Base-by-base conservation (phyloP, 2,888 invertebrate species). In the Mellilla xanthometata region DNA sequence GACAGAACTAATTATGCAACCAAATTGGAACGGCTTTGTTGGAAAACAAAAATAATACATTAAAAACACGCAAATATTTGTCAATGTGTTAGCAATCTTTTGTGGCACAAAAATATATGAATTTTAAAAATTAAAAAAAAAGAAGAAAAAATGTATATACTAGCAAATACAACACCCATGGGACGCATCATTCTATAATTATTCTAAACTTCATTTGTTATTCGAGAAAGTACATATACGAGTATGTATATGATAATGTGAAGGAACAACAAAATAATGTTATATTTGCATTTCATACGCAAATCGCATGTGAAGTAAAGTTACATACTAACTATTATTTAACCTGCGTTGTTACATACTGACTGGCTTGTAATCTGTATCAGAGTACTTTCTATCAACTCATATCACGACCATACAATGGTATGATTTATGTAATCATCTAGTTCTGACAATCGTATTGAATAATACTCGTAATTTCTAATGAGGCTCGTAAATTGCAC, bases 361-460 rank as follows among this genome's bases (percentile, higher is more conserved):
- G 12, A 12, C 33, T 36, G 3, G n/a, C 12, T n/a, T 4, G 2
- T 22, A 28, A 12, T n/a, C 27, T 36, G 24, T 10, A 27, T 12
- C 59, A 49, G 35, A 52, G 55, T 49, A 35, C 76, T 73, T 75
- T 76, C 73, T 72, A n/a, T n/a, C n/a, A n/a, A 72, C 49, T 58
- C 43, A 51, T 62, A 60, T 51, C 61, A 61, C 59, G 65, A 67
- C 60, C 51, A 56, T 57, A 40, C 40, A 46, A 46, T 63, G 59
- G 58, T 62, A 63, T 58, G 50, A 56, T 65, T 78, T 78, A 75
- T 66, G 62, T 75, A 76, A 75, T 56, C 43, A 45, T 58, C 61
- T 44, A 54, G 24, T 24, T n/a, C 24, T 24, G 7, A 24, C 24
- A 24, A 58, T 49, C 24, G 43, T 56, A 63, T 69, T 69, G 55